These are phyloP conservation scores for Ophioninae sp. DNA, from an alignment of 2,888 invertebrate species.

Conservation along the genomic window DNA sequence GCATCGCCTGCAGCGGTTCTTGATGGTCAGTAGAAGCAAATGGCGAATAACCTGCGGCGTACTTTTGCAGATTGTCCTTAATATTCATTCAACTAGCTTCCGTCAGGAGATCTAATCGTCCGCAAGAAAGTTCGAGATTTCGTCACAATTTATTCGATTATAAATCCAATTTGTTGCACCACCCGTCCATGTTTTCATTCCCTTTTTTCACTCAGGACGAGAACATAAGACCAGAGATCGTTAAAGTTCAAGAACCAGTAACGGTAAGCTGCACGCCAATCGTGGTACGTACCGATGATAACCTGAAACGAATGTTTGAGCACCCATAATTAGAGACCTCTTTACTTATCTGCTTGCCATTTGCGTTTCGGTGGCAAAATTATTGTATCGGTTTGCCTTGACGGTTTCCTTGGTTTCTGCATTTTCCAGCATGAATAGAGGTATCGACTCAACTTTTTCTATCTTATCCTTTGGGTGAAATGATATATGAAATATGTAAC, in stretches of 20 bases:
- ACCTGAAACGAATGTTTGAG: too few relatives aligned
- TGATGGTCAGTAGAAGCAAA: constrained; percentile 75
- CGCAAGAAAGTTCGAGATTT: not conserved
- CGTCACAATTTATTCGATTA: not conserved
- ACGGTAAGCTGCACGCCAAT: constrained; percentile 69
- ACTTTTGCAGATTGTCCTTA: too few relatives aligned
- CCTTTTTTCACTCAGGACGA: constrained; percentile 72
- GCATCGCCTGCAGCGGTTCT: constrained; percentile 76
- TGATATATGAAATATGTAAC: too few relatives aligned
- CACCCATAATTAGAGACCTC: not conserved
- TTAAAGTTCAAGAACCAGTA: constrained; percentile 71
- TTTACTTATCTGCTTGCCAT: not conserved
- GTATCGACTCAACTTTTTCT: not conserved
- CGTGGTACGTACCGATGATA: not conserved
- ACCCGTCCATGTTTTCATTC: constrained; percentile 42
- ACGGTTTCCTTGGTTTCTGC: not conserved
- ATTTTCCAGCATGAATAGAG: not conserved
- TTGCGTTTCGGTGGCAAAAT: too few relatives aligned
- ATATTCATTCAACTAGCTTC: not conserved
- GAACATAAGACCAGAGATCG: constrained; percentile 71
- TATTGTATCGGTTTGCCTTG: not conserved
- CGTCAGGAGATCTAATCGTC: not conserved
- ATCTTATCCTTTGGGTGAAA: not conserved
- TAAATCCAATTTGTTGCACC: not conserved
- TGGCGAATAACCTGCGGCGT: not conserved